Evolutionary conservation across 2,797 vertebrate genomes (phyloP), one percentile per base, ranked within the genome.

Genomic region (Epinephelus awoara): DNA sequence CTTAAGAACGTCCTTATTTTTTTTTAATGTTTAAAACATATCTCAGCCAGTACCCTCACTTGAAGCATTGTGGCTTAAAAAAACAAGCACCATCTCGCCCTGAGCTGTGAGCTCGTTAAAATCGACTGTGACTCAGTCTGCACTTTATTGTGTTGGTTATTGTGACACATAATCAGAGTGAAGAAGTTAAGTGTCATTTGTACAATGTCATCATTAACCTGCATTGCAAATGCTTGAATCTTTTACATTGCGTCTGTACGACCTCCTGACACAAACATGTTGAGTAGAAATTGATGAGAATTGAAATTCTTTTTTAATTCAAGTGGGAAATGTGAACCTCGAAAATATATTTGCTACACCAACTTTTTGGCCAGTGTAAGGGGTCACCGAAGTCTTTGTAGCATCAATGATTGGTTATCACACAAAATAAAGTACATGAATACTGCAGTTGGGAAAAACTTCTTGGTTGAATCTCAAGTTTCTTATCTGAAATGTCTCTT

Each of bases 311-410:
- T 84, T 82, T 85, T 85, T 78, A 79, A 92, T 86, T 49, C 75
- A 84, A 90, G 70, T 54, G 74, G 80, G 59, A 87, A 77, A 82
- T 83, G 80, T 82, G 62, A 91, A 90, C 83, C 65, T 77, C 25
- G 78, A 42, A 79, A 86, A 76, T 67, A 69, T 82, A 68, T 84
- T 34, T 66, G 38, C 11, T 50, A 65, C 5, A 69, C 46, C 23
- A 73, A 58, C 64, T 71, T 77, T 70, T 47, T 57, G 57, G 68
- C 47, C 75, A 57, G 56, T 70, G 64, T 63, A 19, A n/a, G 25
- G 54, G 65, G 47, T 84, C n/a, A 61, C 42, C 76, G 13, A 51
- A 73, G 19, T 82, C 46, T 73, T 64, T 44, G 40, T 68, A 23
- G 44, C 63, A 69, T 72, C 19, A 87, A 72, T 75, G 75, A 89